phyloP scores from a whole-genome alignment of 2,113 vertebrate species.

The Lonchura striata region DNA sequence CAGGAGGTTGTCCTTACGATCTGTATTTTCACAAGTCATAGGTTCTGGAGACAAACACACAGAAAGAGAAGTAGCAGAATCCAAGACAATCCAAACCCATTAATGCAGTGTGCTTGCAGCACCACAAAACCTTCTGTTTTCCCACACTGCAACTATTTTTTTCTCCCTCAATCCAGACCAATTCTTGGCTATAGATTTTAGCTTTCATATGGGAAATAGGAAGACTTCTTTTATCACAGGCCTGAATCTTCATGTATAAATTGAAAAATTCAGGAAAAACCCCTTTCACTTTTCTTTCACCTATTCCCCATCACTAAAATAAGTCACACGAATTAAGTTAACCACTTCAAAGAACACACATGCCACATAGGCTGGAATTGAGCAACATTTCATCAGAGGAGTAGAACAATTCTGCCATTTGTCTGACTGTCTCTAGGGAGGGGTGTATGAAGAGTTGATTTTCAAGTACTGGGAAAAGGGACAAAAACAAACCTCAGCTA shows the following conservation, averaged over 20 bases:
- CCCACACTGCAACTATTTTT: neutral
- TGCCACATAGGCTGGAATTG: neutral
- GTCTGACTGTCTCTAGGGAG: neutral
- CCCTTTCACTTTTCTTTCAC: neutral
- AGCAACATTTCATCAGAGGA: neutral
- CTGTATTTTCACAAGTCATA: neutral
- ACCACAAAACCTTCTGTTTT: neutral
- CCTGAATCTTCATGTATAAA: neutral
- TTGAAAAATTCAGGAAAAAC: neutral
- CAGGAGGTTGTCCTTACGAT: neutral
- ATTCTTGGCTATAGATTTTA: neutral
- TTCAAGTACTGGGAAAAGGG: neutral
- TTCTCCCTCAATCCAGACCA: neutral
- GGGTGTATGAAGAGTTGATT: neutral
- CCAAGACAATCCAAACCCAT: neutral
- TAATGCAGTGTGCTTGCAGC: neutral
- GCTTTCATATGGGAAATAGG: neutral
- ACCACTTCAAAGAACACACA: neutral
- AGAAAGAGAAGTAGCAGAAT: neutral
- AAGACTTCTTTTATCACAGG: neutral
- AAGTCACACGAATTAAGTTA: neutral
- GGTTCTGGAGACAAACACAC: neutral
- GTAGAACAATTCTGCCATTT: neutral
- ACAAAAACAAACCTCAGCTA: neutral
- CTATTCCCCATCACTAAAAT: neutral